These are phyloP conservation scores for Megaustenia siamemsis DNA, from an alignment of 2,888 invertebrate species.

Conservation along the genomic window DNA sequence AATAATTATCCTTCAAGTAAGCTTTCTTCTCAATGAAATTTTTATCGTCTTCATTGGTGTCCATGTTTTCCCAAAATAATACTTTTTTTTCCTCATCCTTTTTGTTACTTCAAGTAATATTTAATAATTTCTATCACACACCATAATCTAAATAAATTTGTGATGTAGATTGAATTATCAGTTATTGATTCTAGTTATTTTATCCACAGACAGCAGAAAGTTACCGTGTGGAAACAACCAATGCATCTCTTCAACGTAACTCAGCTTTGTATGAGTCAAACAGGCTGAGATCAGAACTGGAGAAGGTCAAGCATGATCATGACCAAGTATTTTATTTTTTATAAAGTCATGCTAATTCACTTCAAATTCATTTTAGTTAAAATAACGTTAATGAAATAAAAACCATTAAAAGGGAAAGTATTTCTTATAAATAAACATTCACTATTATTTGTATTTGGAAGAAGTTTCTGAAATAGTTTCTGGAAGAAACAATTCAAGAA, in stretches of 20 bases:
- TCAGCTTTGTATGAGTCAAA: slow-evolving; percentile 72
- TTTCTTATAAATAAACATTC: too few relatives aligned
- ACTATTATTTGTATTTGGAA: too few relatives aligned
- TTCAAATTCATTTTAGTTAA: neutral
- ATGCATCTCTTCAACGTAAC: slow-evolving; percentile 74
- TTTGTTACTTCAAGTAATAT: too few relatives aligned
- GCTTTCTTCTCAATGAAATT: too few relatives aligned
- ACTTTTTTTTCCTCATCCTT: too few relatives aligned
- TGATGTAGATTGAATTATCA: neutral
- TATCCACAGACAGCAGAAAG: slow-evolving; percentile 72
- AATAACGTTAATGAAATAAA: neutral
- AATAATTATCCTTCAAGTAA: too few relatives aligned
- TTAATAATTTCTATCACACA: too few relatives aligned
- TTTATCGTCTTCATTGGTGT: too few relatives aligned
- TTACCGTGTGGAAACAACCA: slow-evolving; percentile 73
- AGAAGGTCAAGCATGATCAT: slow-evolving; percentile 68
- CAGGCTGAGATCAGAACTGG: slow-evolving; percentile 69
- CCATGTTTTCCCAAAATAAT: too few relatives aligned
- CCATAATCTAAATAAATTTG: neutral
- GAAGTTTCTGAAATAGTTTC: too few relatives aligned
- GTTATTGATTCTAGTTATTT: neutral
- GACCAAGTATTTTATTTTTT: slow-evolving; percentile 67
- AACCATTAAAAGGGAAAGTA: too few relatives aligned
- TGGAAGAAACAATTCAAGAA: too few relatives aligned
- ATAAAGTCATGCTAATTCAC: neutral